Evolutionary conservation across 2,888 invertebrate genomes (phyloP), one percentile per base, ranked within the genome.

Genomic region (Thera obeliscata): DNA sequence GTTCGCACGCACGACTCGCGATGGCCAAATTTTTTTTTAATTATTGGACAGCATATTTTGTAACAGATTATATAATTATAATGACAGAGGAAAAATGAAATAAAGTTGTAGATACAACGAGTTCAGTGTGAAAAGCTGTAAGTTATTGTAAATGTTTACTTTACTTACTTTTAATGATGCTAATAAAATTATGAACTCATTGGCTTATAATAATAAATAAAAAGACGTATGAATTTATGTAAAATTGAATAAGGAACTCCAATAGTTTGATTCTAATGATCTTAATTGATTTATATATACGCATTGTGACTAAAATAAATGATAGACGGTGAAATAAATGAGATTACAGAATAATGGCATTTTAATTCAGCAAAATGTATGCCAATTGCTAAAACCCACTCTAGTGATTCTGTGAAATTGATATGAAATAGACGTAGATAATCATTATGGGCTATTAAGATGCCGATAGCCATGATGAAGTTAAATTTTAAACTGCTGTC

Each of bases 11-110:
- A 67, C 56, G 56, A 61, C 60, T 63, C 67, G 58, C 66, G 74
- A 72, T 67, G 73, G 74, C 64, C 41, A 52, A 41, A 43, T 38
- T 64, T 52, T 67, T 56, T 56, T 59, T 89, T 90, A 90, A 89
- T 89, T 88, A 86, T 77, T 69, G 78, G 86, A 90, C 88, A 87
- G 82, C 81, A 81, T 84, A 83, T 83, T 79, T 82, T 84, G 86
- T 85, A 87, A 88, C 83, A 71, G 68, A 73, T 87, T 87, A 86
- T 82, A 78, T 83, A 85, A 88, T 74, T 72, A 73, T 74, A 8
- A 78, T 80, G 78, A 80, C 80, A 81, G 74, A 56, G 66, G 64
- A 58, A 60, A 50, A 65, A 12, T 12, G 1, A 7, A 3, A 62
- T 80, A 75, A 79, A 73, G 86, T 67, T 67, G 56, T 66, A 56